These are phyloP conservation scores for Pseudopodoces humilis DNA, from an alignment of 2,113 vertebrate species.

Conservation along the genomic window DNA sequence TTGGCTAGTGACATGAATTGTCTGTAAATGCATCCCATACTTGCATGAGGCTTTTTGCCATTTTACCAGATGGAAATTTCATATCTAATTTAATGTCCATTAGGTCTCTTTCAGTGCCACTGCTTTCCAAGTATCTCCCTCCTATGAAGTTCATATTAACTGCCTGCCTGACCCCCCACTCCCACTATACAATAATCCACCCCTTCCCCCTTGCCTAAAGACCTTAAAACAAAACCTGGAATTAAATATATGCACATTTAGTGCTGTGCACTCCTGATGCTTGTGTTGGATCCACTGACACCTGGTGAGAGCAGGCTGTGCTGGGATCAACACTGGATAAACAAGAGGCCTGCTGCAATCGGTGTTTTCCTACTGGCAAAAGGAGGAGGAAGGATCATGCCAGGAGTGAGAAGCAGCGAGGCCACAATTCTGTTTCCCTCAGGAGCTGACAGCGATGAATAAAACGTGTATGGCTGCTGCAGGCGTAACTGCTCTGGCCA, in stretches of 20 bases:
- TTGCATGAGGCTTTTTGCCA: constrained; percentile 49
- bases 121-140: constrained; percentile 30
- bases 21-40: constrained; percentile 51
- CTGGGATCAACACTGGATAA: not conserved
- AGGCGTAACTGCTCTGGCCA: not conserved
- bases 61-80: constrained; percentile 61
- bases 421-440: not conserved
- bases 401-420: not conserved
- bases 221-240: not conserved
- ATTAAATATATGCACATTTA: not conserved
- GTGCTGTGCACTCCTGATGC: not conserved
- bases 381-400: not conserved
- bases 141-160: not conserved
- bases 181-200: not conserved
- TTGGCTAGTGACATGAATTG: constrained; percentile 27
- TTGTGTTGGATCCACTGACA: not conserved
- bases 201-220: not conserved
- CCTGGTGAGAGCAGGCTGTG: not conserved
- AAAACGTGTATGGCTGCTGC: not conserved
- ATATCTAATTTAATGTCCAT: constrained; percentile 41
- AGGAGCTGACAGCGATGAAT: not conserved
- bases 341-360: not conserved
- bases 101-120: not conserved
- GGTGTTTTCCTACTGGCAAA: not conserved
- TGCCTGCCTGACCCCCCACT: not conserved